Evolutionary conservation across 1,140 invertebrate genomes (phyloP).

Genomic region (Drosophila lacteicornis): DNA sequence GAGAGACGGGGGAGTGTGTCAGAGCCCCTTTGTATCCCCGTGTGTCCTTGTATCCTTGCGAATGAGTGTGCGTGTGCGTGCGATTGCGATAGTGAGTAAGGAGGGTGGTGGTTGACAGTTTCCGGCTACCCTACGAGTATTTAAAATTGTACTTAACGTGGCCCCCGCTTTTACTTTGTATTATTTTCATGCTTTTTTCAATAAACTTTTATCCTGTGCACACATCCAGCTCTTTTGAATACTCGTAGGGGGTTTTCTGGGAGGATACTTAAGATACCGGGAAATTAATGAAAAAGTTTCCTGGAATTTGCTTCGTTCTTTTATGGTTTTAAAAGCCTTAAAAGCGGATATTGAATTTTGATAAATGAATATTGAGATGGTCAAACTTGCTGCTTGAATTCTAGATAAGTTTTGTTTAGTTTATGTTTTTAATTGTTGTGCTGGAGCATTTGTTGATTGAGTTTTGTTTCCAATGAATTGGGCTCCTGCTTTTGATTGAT

Average conservation of each 20-base stretch:
- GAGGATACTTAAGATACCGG: neutral
- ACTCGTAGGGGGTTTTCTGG: slow-evolving; percentile 50
- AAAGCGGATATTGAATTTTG: neutral
- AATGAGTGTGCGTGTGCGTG: slow-evolving; percentile 5
- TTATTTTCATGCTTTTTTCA: slow-evolving; percentile 64
- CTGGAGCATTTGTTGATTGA: neutral
- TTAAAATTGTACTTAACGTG: slow-evolving; percentile 61
- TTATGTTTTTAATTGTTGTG: neutral
- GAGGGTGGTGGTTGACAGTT: slow-evolving; percentile 50
- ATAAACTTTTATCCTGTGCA: slow-evolving; percentile 60
- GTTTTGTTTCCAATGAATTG: neutral
- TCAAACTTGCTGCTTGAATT: neutral
- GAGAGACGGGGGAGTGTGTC: neutral
- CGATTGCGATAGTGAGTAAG: slow-evolving; percentile 19
- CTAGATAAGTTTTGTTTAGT: neutral
- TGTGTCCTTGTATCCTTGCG: neutral
- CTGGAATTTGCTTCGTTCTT: neutral
- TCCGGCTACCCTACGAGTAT: slow-evolving; percentile 56
- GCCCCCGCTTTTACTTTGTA: slow-evolving; percentile 43
- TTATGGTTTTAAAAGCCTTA: neutral
- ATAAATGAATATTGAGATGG: neutral
- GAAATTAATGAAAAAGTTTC: neutral
- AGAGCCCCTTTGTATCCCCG: neutral
- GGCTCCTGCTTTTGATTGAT: no score
- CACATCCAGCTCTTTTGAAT: slow-evolving; percentile 53